Base-by-base conservation (phyloP, 2,797 vertebrate genomes). In the Eupleurogrammus muticus region DNA sequence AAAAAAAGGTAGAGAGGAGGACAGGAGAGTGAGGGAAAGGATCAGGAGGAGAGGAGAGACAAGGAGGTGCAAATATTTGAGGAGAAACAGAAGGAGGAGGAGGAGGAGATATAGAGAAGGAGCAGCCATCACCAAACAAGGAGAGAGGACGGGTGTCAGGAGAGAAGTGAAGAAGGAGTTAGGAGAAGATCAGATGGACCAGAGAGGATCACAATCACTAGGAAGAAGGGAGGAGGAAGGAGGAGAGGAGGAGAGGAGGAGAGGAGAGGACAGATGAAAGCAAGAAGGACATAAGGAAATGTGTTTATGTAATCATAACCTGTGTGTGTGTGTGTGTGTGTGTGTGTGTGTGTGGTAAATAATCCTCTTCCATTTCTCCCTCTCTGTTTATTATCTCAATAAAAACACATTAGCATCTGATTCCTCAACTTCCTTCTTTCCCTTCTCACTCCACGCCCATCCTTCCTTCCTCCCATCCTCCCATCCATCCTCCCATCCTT, bases 61-160 rank as follows among this genome's bases (percentile, higher is more conserved):
- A 75, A 54, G 68, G 50, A 3, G 32, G 66, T 49, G 63, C 57
- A 75, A 79, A 79, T 77, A 81, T 73, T 75, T 73, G 56, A 70
- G 69, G 58, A 51, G 66, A 58, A 52, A 60, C 21, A 62, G 20
- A 48, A 79, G 44, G 14, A 55, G 64, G 50, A 70, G 67, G 19
- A 17, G 71, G 35, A n/a, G n/a, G n/a, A n/a, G n/a, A n/a, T n/a
- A n/a, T n/a, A 63, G 53, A 66, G 50, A 32, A 54, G 71, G 62
- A 40, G 72, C 66, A 62, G 77, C 44, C 46, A 80, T 44, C 70
- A 50, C 50, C 20, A 1, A 9, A 59, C 2, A 5, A 55, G 51
- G 66, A n/a, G 51, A 10, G 48, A 56, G 52, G 57, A 42, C 0
- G 59, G 23, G 34, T 9, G 73, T 60, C 19, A 4, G 63, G 62